Evolutionary conservation across 2,888 invertebrate genomes (phyloP).

Genomic region (Perithous albicinctus): DNA sequence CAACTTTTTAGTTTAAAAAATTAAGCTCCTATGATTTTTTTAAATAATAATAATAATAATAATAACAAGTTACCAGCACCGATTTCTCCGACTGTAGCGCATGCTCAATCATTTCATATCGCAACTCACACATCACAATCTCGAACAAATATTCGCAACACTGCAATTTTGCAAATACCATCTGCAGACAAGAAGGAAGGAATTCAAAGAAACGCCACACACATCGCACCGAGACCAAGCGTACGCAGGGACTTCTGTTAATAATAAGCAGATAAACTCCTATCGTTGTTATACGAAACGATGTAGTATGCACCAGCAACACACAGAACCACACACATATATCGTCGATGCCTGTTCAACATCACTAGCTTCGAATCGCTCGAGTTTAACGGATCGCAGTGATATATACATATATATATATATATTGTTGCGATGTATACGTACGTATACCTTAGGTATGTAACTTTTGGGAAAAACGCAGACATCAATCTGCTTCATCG

Average conservation of each 20-base stretch:
- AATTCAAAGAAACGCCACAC: background rate
- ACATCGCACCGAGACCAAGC: slow-evolving; percentile 1
- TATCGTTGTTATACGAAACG: slow-evolving; percentile 10
- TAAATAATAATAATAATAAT: no score
- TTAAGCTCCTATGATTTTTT: no score
- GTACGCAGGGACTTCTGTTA: slow-evolving; percentile 5
- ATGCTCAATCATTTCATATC: no score
- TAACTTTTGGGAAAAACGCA: background rate
- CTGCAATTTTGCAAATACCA: background rate
- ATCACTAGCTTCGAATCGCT: slow-evolving; percentile 62
- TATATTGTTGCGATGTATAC: background rate
- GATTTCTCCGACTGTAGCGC: no score
- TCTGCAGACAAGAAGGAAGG: background rate
- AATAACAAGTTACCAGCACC: no score
- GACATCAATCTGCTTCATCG: background rate
- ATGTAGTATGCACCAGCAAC: background rate
- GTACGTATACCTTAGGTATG: slow-evolving; percentile 1
- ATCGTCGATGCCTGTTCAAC: slow-evolving; percentile 35
- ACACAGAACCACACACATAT: background rate
- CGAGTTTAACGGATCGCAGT: slow-evolving; percentile 56
- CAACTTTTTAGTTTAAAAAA: no score
- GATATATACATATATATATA: slow-evolving; percentile 11
- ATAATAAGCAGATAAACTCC: slow-evolving; percentile 35
- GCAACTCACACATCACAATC: background rate
- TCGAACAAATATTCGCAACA: background rate